These are phyloP conservation scores for Gorsachius goisagi DNA, from an alignment of 2,113 vertebrate species.

Conservation along the genomic window DNA sequence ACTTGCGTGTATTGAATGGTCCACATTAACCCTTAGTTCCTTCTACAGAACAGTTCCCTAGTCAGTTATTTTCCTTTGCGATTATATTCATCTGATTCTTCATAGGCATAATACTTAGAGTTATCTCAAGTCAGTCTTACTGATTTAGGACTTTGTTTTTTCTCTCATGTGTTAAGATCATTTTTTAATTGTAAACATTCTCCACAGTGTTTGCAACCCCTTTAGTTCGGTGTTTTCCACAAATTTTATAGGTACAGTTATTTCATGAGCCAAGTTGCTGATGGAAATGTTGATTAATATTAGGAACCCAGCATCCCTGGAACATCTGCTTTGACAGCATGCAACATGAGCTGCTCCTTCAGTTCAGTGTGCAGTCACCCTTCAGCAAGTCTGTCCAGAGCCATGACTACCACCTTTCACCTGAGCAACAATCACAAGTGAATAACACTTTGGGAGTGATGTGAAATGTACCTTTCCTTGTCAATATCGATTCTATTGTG, in stretches of 20 bases:
- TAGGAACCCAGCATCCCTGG: background rate
- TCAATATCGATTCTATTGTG: background rate
- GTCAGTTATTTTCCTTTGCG: background rate
- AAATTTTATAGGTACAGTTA: background rate
- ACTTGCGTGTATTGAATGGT: rapidly evolving
- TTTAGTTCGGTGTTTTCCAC: background rate
- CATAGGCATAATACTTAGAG: background rate
- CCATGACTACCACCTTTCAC: background rate
- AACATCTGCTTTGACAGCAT: background rate
- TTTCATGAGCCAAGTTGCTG: background rate
- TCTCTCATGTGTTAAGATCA: background rate
- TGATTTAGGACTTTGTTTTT: background rate
- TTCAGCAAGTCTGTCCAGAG: background rate
- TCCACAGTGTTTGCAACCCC: background rate
- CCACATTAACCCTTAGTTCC: background rate
- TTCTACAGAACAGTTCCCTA: background rate
- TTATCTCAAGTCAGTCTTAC: background rate
- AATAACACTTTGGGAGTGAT: background rate
- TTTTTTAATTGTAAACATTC: background rate
- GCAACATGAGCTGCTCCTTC: background rate
- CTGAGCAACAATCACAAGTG: background rate
- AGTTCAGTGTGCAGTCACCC: background rate
- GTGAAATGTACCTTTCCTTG: background rate
- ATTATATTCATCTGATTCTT: background rate
- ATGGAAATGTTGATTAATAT: background rate